These are phyloP conservation scores for Lingula anatina DNA, from an alignment of 2,888 invertebrate species.

Conservation along the genomic window DNA sequence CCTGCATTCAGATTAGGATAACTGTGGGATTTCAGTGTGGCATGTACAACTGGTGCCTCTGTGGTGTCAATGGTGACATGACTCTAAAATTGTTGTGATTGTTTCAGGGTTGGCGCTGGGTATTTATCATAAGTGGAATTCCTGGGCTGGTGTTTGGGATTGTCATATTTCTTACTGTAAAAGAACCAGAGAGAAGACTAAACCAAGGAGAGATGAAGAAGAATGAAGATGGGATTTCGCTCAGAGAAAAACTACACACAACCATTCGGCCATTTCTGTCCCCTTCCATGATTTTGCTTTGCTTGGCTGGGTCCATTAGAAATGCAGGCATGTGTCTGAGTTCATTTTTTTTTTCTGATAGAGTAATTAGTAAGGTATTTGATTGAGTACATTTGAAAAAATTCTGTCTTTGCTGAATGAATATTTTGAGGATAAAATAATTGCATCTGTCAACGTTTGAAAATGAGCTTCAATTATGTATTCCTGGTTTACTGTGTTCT, in stretches of 20 bases:
- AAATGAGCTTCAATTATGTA: too few relatives aligned
- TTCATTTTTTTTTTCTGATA: not conserved
- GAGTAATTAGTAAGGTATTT: not conserved
- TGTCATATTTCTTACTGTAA: slow-evolving; percentile 43
- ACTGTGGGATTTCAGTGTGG: too few relatives aligned
- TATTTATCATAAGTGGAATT: slow-evolving; percentile 49
- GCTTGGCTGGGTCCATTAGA: slow-evolving; percentile 49
- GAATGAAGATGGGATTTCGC: not conserved
- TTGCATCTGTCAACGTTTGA: too few relatives aligned
- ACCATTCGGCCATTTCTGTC: slow-evolving; percentile 31
- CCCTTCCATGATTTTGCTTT: slow-evolving; percentile 45
- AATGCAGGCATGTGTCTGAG: slow-evolving; percentile 39
- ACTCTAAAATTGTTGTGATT: too few relatives aligned
- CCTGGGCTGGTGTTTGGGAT: slow-evolving; percentile 48
- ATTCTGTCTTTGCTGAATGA: too few relatives aligned
- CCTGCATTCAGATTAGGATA: too few relatives aligned
- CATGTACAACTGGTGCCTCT: too few relatives aligned
- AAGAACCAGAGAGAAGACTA: slow-evolving; percentile 39
- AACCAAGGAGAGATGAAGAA: not conserved
- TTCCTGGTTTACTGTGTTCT: not conserved
- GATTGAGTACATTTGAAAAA: too few relatives aligned
- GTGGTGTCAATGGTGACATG: too few relatives aligned
- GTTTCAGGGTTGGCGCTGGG: slow-evolving; percentile 53
- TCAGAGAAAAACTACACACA: slow-evolving; percentile 5
- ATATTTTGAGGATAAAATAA: too few relatives aligned